Evolutionary conservation across 2,888 invertebrate species (phyloP), one percentile per base, ranked within the genome.

Genomic region (Mayetiola destructor): DNA sequence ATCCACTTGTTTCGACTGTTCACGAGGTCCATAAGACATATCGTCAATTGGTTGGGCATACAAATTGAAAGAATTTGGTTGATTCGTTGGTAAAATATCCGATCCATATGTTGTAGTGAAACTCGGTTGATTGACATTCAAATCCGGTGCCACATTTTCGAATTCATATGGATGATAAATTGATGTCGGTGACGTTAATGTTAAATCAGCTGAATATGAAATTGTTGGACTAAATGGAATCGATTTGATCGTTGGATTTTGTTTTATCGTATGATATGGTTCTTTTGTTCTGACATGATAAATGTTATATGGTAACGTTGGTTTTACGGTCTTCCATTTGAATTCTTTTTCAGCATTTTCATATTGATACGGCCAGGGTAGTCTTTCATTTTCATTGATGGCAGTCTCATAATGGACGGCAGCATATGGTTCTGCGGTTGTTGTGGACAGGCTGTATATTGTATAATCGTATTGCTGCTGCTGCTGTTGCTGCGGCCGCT

Each of bases 291-390:
- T 40, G 21, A 21, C 21, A 21, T 40, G 27, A 48, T 48, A 27
- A 27, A 14, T 2, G 23, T 48, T 27, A 10, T 27, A n/a, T n/a
- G 27, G 23, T 23, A 21, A n/a, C 8, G 3, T 48, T 27, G 48
- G 48, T 9, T 9, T 3, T 27, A 48, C 16, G 14, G 16, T 48
- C 27, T 27, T 48, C 48, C 48, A 48, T 20, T 48, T 48, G 27
- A 48, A 48, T 27, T 48, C 48, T 16, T 16, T 27, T 48, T 27
- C 48, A 16, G 48, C 48, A 48, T 48, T 48, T 10, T 48, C 48
- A 27, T 48, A 48, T 9, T 23, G 42, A 23, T 23, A 23, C 12
- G 42, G 48, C 48, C 48, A 48, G 9, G 48, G 48, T n/a, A 48
- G 16, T 48, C 27, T 48, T 8, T 48, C 48, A 16, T 48, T 23